Evolutionary conservation across 23 tunicate species (phyloP).

Genomic region (Trididemnum nubilum): DNA sequence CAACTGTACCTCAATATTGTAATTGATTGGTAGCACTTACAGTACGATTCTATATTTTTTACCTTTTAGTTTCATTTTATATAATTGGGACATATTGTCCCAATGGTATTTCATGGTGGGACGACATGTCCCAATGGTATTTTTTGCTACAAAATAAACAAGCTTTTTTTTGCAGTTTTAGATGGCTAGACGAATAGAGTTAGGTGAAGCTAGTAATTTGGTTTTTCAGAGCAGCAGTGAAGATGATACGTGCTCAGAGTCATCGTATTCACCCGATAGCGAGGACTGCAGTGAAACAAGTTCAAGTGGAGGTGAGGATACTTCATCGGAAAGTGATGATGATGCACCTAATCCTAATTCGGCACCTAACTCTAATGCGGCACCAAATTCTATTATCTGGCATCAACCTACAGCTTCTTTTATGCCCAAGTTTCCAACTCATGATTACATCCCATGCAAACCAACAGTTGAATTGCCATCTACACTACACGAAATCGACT

Average conservation of each 20-base stretch:
- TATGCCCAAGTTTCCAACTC: slow-evolving; percentile 23
- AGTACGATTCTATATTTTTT: too few species aligned
- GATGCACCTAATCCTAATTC: slow-evolving; percentile 1
- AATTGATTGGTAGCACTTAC: too few species aligned
- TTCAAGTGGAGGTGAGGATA: neutral
- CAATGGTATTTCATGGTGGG: too few species aligned
- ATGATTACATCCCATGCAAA: slow-evolving; percentile 18
- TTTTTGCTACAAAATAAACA: too few species aligned
- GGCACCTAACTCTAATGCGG: slow-evolving; percentile 4
- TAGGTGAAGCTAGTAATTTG: slow-evolving; percentile 15
- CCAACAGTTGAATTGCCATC: too few species aligned
- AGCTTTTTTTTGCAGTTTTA: too few species aligned
- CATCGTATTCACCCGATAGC: slow-evolving; percentile 26
- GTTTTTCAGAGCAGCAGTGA: slow-evolving; percentile 24
- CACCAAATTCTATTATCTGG: slow-evolving; percentile 13
- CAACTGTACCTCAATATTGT: too few species aligned
- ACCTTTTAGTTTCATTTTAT: too few species aligned
- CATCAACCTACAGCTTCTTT: slow-evolving; percentile 25
- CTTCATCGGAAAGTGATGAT: slow-evolving; percentile 28
- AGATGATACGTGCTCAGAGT: slow-evolving; percentile 26
- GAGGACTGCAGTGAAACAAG: neutral
- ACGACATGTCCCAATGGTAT: too few species aligned
- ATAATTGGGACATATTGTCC: too few species aligned
- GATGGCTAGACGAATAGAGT: too few species aligned
- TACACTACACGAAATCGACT: slow-evolving; percentile 21